phyloP scores from a whole-genome alignment of 2,797 vertebrate species.

The Micromesistius poutassou region DNA sequence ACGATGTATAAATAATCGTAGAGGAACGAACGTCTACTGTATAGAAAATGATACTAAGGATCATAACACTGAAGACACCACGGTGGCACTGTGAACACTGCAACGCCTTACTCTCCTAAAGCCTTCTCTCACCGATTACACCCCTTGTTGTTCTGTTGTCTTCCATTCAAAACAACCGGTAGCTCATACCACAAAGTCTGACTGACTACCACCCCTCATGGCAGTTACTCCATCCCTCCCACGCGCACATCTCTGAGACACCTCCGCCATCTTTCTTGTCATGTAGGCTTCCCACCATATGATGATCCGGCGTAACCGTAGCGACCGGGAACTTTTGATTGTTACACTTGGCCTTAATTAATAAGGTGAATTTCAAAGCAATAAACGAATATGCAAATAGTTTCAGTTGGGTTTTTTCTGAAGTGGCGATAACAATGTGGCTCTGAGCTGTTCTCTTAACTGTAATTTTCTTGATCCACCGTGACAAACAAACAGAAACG shows the following conservation, averaged over 20 bases:
- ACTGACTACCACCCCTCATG: conserved; percentile 57
- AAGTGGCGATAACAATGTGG: conserved; percentile 76
- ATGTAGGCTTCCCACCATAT: conserved; percentile 46
- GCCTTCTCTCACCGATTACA: conserved; percentile 8
- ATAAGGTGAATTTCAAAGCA: conserved; percentile 75
- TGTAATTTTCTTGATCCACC: conserved; percentile 80
- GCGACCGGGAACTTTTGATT: conserved; percentile 55
- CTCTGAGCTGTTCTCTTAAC: conserved; percentile 80
- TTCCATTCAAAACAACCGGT: conserved; percentile 37
- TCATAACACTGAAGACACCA: too few species aligned
- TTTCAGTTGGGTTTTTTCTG: conserved; percentile 58
- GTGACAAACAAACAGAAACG: conserved; percentile 83
- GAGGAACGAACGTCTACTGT: too few species aligned
- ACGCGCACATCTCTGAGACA: conserved; percentile 60
- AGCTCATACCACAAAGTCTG: conserved; percentile 39
- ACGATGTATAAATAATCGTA: too few species aligned
- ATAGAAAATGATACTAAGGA: too few species aligned
- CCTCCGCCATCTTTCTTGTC: conserved; percentile 34
- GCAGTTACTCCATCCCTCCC: conserved; percentile 54
- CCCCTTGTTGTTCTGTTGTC: conserved; percentile 21
- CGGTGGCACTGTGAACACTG: too few species aligned
- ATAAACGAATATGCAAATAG: conserved; percentile 78
- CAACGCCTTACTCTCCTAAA: not conserved
- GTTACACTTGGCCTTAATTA: conserved; percentile 71
- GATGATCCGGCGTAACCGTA: conserved; percentile 53